Evolutionary conservation across 2,113 vertebrate genomes (phyloP).

Genomic region (Polypterus bichir): DNA sequence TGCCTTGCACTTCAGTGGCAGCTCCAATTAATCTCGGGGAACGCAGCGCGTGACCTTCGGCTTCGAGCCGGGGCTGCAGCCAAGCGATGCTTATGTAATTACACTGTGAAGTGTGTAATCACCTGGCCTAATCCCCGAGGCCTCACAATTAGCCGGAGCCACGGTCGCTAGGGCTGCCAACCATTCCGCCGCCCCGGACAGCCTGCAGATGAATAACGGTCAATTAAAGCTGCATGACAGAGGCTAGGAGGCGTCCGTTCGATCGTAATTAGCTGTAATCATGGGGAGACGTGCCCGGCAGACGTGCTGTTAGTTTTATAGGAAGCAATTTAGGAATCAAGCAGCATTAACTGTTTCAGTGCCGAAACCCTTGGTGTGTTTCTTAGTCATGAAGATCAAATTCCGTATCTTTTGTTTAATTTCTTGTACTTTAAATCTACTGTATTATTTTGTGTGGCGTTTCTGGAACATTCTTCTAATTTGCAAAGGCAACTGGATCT

Average conservation of each 20-base stretch:
- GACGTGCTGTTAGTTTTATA: conserved; percentile 59
- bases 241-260: conserved; percentile 71
- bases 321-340: conserved; percentile 70
- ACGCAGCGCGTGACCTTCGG: conserved; percentile 76
- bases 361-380: not conserved
- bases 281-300: conserved; percentile 54
- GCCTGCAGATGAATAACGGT: conserved; percentile 79
- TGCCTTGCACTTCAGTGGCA: conserved; percentile 72
- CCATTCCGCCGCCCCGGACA: conserved; percentile 51
- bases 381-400: no score
- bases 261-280: conserved; percentile 92
- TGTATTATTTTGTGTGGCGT: no score
- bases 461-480: no score
- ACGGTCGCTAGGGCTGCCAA: conserved; percentile 53
- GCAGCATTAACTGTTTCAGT: conserved; percentile 46
- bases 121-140: conserved; percentile 80
- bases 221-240: conserved; percentile 77
- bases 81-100: conserved; percentile 94
- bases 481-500: no score
- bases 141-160: conserved; percentile 81
- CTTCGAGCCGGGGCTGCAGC: conserved; percentile 68
- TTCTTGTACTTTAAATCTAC: no score
- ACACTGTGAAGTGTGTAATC: conserved; percentile 87
- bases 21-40: conserved; percentile 98
- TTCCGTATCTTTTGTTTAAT: no score